Evolutionary conservation across 2,797 vertebrate genomes (phyloP), one percentile per base, ranked within the genome.

Genomic region (Parauchenoglanis ngamensis): DNA sequence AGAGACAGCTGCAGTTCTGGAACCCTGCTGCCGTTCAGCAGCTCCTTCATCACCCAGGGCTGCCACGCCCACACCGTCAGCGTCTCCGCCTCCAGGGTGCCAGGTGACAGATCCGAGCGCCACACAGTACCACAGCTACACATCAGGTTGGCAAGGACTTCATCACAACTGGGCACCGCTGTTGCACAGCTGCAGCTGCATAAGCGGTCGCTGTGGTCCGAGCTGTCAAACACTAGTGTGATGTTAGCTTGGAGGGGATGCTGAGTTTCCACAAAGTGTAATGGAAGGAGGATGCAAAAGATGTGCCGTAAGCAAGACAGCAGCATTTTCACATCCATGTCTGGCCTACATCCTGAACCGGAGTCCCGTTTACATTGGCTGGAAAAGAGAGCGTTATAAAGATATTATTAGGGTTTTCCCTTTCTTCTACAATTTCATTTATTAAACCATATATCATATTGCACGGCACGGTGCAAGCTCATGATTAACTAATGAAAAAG

Each of bases 151-250:
- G 94, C 94, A 65, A 92, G 87, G 3, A 90, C 87, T 77, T 94
- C 91, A 23, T 94, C 85, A 19, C 95, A 95, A 87, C 93, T 92
- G 21, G 0, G 87, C 25, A 94, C 4, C 1, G 68, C 82, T 0
- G 54, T 4, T 0, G 90, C 82, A 85, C 95, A 95, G 92, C 92
- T 95, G 92, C 95, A 95, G 91, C 93, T 94, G 56, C 93, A 91
- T 85, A 95, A 87, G 89, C 89, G 89, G 90, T 76, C 76, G 21
- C 88, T 70, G 1, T 91, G 89, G n/a, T 77, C 10, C 11, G 86
- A 81, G 23, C 92, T 90, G 89, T 92, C 90, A 1, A 95, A 94
- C 80, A 95, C 40, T 85, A 95, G 90, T 0, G 93, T 94, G 84
- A 88, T 87, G 67, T 93, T 94, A 68, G 61, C 63, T 3, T 35